phyloP scores from a whole-genome alignment of 1,140 invertebrate species.

The Leucophenga varia region DNA sequence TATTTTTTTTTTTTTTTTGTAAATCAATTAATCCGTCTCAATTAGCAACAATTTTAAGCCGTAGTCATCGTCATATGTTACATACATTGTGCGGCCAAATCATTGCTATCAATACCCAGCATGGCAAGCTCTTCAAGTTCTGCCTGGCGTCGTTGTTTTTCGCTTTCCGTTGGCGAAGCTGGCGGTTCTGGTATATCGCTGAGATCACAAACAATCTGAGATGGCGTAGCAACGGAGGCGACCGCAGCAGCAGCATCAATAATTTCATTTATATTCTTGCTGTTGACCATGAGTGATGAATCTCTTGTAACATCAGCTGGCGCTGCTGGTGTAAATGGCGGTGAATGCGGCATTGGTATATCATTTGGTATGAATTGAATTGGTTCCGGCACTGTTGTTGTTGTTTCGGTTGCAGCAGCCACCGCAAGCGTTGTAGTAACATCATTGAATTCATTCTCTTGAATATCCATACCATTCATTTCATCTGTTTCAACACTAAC shows the following conservation, averaged over 20 bases:
- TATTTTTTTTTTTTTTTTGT: no score
- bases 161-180: slow-evolving; percentile 38
- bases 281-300: no score
- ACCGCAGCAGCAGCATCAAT: not conserved
- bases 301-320: not conserved
- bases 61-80: no score
- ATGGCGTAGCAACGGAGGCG: not conserved
- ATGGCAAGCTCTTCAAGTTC: slow-evolving; percentile 68
- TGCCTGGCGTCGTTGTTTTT: slow-evolving; percentile 56
- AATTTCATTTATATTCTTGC: no score
- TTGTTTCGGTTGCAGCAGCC: no score
- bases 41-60: no score
- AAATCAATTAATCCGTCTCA: no score
- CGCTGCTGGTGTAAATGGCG: slow-evolving; percentile 7
- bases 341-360: slow-evolving; percentile 36
- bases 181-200: slow-evolving; percentile 40
- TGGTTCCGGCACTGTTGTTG: not conserved
- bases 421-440: no score
- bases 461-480: no score
- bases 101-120: slow-evolving; percentile 69
- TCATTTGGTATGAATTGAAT: slow-evolving; percentile 13
- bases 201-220: slow-evolving; percentile 18
- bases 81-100: slow-evolving; percentile 64
- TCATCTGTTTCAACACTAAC: no score
- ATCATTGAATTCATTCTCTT: no score